Evolutionary conservation across 2,113 vertebrate species (phyloP).

Genomic region (Perognathus longimembris): DNA sequence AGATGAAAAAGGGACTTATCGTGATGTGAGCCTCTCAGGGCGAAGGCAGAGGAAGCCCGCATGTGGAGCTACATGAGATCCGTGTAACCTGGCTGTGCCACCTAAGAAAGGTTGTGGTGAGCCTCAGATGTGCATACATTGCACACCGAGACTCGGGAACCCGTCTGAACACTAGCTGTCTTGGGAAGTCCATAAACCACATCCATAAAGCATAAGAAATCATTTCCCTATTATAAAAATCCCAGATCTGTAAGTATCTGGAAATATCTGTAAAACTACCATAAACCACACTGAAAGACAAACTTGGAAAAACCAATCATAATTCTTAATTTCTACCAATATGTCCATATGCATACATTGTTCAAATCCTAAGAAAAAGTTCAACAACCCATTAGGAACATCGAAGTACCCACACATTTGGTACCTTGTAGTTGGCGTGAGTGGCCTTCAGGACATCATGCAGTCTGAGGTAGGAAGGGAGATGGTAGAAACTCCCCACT

Average conservation of each 20-base stretch:
- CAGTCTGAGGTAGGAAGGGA: constrained; percentile 96
- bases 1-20: neutral
- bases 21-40: neutral
- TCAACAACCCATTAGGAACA: fast-evolving
- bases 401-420: fast-evolving
- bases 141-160: neutral
- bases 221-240: neutral
- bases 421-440: constrained; percentile 97
- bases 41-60: neutral
- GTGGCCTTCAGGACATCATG: constrained; percentile 98
- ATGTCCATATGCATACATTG: fast-evolving
- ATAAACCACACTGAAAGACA: neutral
- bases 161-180: fast-evolving
- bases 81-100: neutral
- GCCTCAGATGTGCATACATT: fast-evolving
- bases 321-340: neutral
- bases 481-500: constrained; percentile 96
- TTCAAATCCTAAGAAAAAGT: neutral
- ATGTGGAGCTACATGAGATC: neutral
- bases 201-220: neutral
- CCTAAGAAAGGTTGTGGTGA: neutral
- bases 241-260: too few species aligned
- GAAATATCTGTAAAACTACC: neutral
- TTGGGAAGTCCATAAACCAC: neutral
- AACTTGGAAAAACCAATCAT: neutral